Percentiles rank a stretch among this genome's conserved stretches.
These are phyloP conservation scores for Mungos mungo DNA, from an alignment of 2,113 vertebrate species.

Conservation along the genomic window DNA sequence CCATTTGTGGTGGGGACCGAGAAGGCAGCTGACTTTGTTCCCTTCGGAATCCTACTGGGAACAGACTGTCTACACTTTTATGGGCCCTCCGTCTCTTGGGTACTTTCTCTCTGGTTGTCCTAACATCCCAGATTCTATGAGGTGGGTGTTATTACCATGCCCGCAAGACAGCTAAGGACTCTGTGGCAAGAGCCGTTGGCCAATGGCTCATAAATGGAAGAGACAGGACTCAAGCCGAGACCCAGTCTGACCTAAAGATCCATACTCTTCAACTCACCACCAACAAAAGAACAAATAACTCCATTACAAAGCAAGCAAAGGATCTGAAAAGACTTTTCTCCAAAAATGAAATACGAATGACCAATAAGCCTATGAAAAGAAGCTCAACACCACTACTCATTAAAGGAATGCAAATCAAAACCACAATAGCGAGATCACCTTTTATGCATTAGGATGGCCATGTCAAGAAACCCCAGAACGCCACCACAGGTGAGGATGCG, in stretches of 20 bases:
- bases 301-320: background rate
- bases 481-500: no score
- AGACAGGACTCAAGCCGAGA: background rate
- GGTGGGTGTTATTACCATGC: fast-evolving
- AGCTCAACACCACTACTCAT: background rate
- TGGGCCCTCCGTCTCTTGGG: fast-evolving
- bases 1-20: background rate
- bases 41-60: background rate
- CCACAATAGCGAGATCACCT: background rate
- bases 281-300: background rate
- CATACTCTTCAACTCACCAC: background rate
- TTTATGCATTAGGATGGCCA: background rate
- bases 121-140: background rate
- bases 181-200: no score
- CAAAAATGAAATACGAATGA: background rate
- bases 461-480: background rate
- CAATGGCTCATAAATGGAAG: background rate
- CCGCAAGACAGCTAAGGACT: fast-evolving
- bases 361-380: background rate
- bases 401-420: background rate
- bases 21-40: background rate
- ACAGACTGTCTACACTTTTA: background rate
- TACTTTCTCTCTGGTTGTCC: background rate
- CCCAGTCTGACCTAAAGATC: background rate
- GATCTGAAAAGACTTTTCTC: background rate